Percentiles rank a stretch among this genome's conserved stretches.
phyloP scores from a whole-genome alignment of 1,140 invertebrate species.

The Drosophila eugracilis region DNA sequence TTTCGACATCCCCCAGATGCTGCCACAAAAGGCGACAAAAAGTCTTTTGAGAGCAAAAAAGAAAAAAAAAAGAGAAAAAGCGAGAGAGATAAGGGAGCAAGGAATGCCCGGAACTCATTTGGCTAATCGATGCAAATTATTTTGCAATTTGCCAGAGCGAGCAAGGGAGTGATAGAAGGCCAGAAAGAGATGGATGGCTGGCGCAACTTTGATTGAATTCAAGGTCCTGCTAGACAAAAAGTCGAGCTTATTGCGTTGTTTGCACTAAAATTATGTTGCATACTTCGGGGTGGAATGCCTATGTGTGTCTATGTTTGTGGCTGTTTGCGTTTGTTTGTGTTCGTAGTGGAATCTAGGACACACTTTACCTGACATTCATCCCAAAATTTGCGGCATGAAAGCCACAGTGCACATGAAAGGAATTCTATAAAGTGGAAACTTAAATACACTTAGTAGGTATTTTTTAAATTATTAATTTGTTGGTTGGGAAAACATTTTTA shows the following conservation, averaged over 20 bases:
- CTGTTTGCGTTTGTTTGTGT: slow-evolving; percentile 1
- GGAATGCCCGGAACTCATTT: slow-evolving; percentile 23
- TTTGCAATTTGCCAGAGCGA: slow-evolving; percentile 28
- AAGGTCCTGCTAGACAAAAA: slow-evolving; percentile 19
- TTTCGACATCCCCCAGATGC: slow-evolving; percentile 14
- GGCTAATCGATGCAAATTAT: slow-evolving; percentile 55
- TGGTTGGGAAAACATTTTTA: no score
- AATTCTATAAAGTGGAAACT: not conserved
- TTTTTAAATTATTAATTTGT: no score
- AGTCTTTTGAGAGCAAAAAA: slow-evolving; percentile 14
- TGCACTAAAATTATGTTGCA: slow-evolving; percentile 48
- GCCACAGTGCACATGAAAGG: slow-evolving; percentile 5
- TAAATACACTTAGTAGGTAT: not conserved
- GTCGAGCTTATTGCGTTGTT: slow-evolving; percentile 46
- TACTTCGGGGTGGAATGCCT: slow-evolving; percentile 46
- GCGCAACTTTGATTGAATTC: slow-evolving; percentile 42
- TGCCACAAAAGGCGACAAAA: slow-evolving; percentile 7
- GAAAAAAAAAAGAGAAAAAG: not conserved
- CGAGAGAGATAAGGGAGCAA: not conserved
- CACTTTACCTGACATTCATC: slow-evolving; percentile 32
- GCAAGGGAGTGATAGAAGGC: not conserved
- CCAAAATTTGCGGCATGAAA: slow-evolving; percentile 3
- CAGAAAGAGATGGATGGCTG: not conserved
- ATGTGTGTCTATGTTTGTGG: slow-evolving; percentile 4
- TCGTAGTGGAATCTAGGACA: slow-evolving; percentile 43